Evolutionary conservation across 1,140 invertebrate genomes (phyloP).

Genomic region (Calephelis virginiensis): DNA sequence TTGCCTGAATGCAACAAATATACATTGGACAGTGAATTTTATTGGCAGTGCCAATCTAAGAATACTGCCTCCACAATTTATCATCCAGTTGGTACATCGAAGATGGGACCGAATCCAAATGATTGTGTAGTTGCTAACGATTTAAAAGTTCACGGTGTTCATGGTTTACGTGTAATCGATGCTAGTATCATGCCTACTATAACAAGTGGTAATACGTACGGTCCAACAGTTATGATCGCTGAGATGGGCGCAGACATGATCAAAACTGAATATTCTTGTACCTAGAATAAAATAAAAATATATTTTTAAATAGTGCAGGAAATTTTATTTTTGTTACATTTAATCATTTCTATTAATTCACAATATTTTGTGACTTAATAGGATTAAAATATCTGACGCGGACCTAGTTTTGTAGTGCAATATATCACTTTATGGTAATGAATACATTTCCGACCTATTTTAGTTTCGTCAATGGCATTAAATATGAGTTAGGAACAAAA

Average conservation of each 20-base stretch:
- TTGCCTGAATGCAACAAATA: slow-evolving; percentile 58
- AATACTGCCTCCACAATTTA: slow-evolving; percentile 81
- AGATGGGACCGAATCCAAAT: slow-evolving; percentile 83
- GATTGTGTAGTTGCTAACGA: slow-evolving; percentile 83
- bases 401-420: too few relatives aligned
- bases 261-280: slow-evolving; percentile 75
- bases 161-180: slow-evolving; percentile 84
- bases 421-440: too few relatives aligned
- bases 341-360: too few relatives aligned
- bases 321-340: too few relatives aligned
- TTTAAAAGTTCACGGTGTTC: slow-evolving; percentile 83
- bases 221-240: slow-evolving; percentile 87
- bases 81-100: slow-evolving; percentile 84
- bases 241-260: slow-evolving; percentile 87
- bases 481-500: too few relatives aligned
- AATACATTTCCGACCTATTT: too few relatives aligned
- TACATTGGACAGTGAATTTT: slow-evolving; percentile 77
- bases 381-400: too few relatives aligned
- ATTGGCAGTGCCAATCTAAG: slow-evolving; percentile 81
- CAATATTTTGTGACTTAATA: too few relatives aligned
- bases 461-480: too few relatives aligned
- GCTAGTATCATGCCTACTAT: slow-evolving; percentile 88
- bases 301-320: too few relatives aligned
- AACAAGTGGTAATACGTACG: slow-evolving; percentile 86
- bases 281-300: neutral